These are phyloP conservation scores for Platyscapa corneri DNA, from an alignment of 1,140 invertebrate genomes.

Conservation along the genomic window DNA sequence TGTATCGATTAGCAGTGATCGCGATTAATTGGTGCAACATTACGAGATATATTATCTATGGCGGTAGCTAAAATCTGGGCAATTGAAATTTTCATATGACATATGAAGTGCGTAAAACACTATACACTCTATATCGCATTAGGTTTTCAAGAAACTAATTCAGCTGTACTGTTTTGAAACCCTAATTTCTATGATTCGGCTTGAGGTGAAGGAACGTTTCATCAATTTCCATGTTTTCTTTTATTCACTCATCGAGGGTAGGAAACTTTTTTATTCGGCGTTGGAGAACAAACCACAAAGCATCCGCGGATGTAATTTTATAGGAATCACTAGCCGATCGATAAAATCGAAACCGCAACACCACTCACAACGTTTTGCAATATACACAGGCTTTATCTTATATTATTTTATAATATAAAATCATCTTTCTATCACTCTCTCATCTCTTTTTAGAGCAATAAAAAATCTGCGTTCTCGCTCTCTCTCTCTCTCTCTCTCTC, in stretches of 20 bases:
- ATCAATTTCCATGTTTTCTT: background rate
- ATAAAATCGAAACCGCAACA: conserved; percentile 33
- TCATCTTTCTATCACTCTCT: background rate
- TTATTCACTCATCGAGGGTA: background rate
- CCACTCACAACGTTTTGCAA: background rate
- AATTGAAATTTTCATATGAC: background rate
- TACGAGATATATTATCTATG: background rate
- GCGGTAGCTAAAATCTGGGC: background rate
- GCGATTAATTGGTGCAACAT: background rate
- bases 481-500: background rate
- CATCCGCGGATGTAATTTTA: background rate
- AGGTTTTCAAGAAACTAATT: too few relatives aligned
- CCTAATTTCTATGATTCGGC: too few relatives aligned
- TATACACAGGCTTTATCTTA: background rate
- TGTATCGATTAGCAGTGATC: background rate
- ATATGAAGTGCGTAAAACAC: too few relatives aligned
- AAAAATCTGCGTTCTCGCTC: background rate
- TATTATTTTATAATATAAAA: background rate
- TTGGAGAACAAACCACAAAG: background rate
- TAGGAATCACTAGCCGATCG: conserved; percentile 7
- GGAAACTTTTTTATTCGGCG: background rate
- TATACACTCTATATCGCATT: too few relatives aligned
- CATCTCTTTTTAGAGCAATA: background rate
- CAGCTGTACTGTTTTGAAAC: too few relatives aligned
- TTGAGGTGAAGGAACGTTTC: too few relatives aligned